Evolutionary conservation across 2,797 vertebrate genomes (phyloP), one percentile per base, ranked within the genome.

Genomic region (Anomalospiza imberbis): DNA sequence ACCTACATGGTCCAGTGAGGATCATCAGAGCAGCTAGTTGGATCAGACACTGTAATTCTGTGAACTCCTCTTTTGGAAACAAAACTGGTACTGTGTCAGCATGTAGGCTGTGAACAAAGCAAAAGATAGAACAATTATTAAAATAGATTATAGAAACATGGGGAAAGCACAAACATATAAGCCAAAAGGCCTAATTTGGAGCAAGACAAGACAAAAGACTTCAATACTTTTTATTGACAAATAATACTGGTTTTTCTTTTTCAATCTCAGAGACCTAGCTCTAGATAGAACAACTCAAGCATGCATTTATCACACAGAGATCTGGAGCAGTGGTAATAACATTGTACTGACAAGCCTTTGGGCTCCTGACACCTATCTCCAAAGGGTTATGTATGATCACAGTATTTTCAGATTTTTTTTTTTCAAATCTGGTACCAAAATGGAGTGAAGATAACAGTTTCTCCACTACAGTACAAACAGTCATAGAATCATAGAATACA

Each of bases 1-100:
- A 95, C 96, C 31, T 97, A 97, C 96, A 93, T 96, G 55, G 72
- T 95, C 92, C 88, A 92, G 88, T 79, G 68, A 95, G 85, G 85
- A 96, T 94, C 91, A 87, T 91, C 94, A 92, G 96, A 96, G 48
- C 10, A 19, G 74, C 17, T 34, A 62, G 60, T 8, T 34, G 90
- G 77, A 90, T 93, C 71, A 94, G 85, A 84, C 82, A 91, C 82
- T 88, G 79, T 72, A 89, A 68, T 74, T 92, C 91, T 83, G 82
- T 89, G 70, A 66, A 77, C 31, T 91, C 84, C 60, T 77, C 88
- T 94, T 95, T 84, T 77, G 93, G 85, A 95, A 95, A 81, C 62
- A 95, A 94, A 91, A n/a, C 54, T 91, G 75, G 53, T 61, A 79
- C 45, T 66, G 62, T 60, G 61, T 93, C 92, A 95, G 77, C 88